Evolutionary conservation across 2,888 invertebrate genomes (phyloP).

Genomic region (Pyrochroa serraticornis): DNA sequence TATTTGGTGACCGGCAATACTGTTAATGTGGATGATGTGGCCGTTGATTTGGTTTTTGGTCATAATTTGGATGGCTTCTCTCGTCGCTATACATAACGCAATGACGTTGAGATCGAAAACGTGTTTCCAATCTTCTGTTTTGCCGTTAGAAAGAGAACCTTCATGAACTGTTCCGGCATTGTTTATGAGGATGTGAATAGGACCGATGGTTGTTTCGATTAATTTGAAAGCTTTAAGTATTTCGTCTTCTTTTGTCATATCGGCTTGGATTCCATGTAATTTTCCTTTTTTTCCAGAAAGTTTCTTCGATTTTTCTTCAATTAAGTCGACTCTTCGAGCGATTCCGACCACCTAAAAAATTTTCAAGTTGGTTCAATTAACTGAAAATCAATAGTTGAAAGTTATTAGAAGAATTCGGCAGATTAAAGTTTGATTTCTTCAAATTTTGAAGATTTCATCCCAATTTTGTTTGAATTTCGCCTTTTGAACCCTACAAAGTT

Average conservation of each 20-base stretch:
- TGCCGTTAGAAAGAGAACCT: constrained; percentile 31
- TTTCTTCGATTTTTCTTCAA: constrained; percentile 32
- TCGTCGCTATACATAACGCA: constrained; percentile 36
- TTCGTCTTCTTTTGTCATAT: constrained; percentile 36
- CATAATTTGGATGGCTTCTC: constrained; percentile 40
- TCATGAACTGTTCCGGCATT: constrained; percentile 36
- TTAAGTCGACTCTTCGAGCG: constrained; percentile 36
- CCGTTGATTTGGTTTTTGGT: constrained; percentile 33
- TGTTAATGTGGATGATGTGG: constrained; percentile 41
- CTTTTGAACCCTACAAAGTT: too few relatives aligned
- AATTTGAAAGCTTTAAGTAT: constrained; percentile 35
- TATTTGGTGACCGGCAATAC: constrained; percentile 40
- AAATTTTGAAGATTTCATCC: too few relatives aligned
- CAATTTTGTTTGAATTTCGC: too few relatives aligned
- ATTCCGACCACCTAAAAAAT: constrained; percentile 42
- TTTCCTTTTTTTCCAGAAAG: constrained; percentile 28
- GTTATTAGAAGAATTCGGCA: background rate
- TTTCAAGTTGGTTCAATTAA: too few relatives aligned
- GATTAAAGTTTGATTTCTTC: too few relatives aligned
- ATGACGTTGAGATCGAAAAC: constrained; percentile 40
- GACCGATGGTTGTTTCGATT: constrained; percentile 33
- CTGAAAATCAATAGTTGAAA: too few relatives aligned
- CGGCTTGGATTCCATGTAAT: constrained; percentile 32
- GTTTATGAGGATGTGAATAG: constrained; percentile 37
- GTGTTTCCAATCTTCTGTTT: constrained; percentile 33